Evolutionary conservation across 2,797 vertebrate genomes (phyloP).

Genomic region (Chelidonichthys spinosus): DNA sequence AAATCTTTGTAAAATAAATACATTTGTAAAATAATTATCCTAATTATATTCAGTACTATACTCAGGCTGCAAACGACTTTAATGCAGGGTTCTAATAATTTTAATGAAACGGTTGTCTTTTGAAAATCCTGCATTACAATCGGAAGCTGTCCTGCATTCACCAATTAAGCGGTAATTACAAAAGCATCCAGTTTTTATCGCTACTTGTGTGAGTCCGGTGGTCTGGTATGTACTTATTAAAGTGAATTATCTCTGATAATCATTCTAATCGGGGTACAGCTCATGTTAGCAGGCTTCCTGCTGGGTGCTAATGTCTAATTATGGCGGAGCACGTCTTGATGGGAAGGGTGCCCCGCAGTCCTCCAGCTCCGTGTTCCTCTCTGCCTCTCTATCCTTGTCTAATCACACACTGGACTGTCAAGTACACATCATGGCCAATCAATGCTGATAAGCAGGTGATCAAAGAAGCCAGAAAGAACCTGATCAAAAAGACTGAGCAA

Average conservation of each 20-base stretch:
- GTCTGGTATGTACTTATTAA: constrained; percentile 80
- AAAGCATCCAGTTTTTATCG: constrained; percentile 73
- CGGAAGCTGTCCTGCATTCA: constrained; percentile 58
- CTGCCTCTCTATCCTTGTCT: constrained; percentile 70
- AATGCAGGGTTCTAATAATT: constrained; percentile 39
- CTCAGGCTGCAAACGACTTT: constrained; percentile 9
- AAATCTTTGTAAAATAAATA: background rate
- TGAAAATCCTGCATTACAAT: constrained; percentile 61
- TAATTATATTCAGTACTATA: constrained; percentile 5
- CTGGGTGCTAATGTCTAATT: constrained; percentile 85
- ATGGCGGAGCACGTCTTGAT: constrained; percentile 78
- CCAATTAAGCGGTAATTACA: constrained; percentile 76
- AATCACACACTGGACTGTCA: constrained; percentile 78
- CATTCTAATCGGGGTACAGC: constrained; percentile 81
- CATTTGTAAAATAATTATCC: background rate
- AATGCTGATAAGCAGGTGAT: constrained; percentile 75
- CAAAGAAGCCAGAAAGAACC: constrained; percentile 63
- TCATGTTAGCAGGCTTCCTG: constrained; percentile 81
- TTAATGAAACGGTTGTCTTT: constrained; percentile 56
- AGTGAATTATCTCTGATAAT: constrained; percentile 83
- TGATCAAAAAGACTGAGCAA: constrained; percentile 76
- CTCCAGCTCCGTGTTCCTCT: constrained; percentile 57
- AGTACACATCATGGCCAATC: constrained; percentile 73
- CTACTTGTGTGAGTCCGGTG: constrained; percentile 69
- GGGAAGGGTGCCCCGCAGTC: constrained; percentile 76